phyloP scores from a whole-genome alignment of 2,113 vertebrate species.

The Xiphophorus couchianus region DNA sequence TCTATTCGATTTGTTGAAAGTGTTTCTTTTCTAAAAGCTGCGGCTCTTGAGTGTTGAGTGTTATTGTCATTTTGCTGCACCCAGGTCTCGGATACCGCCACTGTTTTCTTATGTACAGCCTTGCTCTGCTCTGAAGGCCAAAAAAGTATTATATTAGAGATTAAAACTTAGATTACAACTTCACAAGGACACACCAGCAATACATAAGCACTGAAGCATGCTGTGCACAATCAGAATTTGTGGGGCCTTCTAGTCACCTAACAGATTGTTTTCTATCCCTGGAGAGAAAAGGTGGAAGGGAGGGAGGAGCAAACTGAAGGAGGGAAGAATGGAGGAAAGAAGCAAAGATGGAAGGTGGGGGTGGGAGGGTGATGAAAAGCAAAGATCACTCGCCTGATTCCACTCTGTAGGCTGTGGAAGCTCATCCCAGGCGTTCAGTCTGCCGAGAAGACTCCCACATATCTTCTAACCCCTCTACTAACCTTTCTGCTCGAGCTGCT shows the following conservation, averaged over 20 bases:
- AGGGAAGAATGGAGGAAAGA: conserved; percentile 11
- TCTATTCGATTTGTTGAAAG: conserved; percentile 38
- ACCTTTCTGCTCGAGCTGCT: conserved; percentile 71
- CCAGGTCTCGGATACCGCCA: background rate
- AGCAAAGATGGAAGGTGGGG: conserved; percentile 2
- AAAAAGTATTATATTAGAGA: conserved; percentile 18
- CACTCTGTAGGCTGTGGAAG: conserved; percentile 31
- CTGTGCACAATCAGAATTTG: conserved; percentile 49
- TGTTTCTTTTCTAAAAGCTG: conserved; percentile 37
- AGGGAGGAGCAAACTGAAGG: conserved; percentile 23
- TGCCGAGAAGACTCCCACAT: conserved; percentile 59
- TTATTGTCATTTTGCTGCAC: conserved; percentile 44
- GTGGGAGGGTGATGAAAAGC: conserved; percentile 47
- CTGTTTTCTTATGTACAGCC: conserved; percentile 22
- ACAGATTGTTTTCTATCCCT: conserved; percentile 58
- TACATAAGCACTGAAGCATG: conserved; percentile 47
- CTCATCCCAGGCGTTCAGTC: conserved; percentile 69
- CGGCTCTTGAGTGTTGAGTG: conserved; percentile 34
- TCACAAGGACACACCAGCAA: conserved; percentile 40
- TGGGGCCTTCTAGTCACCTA: conserved; percentile 42
- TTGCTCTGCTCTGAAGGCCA: conserved; percentile 12
- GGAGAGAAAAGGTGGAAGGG: conserved; percentile 30
- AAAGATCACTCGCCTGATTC: conserved; percentile 60
- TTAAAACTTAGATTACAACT: conserved; percentile 43
- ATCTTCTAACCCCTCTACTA: conserved; percentile 45